A percentile compares a stretch with the other conserved stretches of the same genome.
Conservation (phyloP, 2,113 vertebrate species). For the Barbus barbus region DNA sequence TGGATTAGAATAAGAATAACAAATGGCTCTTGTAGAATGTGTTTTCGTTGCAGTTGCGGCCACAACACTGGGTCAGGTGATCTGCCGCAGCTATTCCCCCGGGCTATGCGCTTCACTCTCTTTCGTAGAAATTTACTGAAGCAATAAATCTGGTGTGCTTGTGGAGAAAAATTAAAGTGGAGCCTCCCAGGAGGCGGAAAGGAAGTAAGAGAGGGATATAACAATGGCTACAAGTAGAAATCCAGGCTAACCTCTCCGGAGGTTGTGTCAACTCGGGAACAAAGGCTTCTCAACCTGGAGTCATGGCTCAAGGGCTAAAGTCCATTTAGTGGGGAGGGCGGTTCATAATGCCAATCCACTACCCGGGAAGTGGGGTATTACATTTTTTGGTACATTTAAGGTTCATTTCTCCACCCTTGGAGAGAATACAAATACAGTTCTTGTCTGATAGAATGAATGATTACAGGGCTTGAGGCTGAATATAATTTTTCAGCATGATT, state of each 20-base stretch:
- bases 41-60: conserved; percentile 62
- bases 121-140: conserved; percentile 70
- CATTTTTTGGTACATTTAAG: neutral
- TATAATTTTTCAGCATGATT: neutral
- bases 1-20: conserved; percentile 61
- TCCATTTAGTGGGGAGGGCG: conserved; percentile 21
- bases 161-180: conserved; percentile 70
- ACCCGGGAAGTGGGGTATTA: conserved; percentile 2
- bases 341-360: conserved; percentile 12
- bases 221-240: conserved; percentile 42
- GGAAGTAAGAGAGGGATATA: conserved; percentile 16
- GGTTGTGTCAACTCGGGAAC: conserved; percentile 46
- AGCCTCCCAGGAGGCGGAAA: conserved; percentile 61
- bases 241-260: conserved; percentile 47
- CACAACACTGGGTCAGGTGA: conserved; percentile 59
- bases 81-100: conserved; percentile 53
- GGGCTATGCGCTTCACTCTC: conserved; percentile 49
- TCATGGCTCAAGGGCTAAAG: conserved; percentile 16
- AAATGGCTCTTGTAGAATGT: conserved; percentile 61
- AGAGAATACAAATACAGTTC: neutral
- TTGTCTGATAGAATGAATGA: neutral
- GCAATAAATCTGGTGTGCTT: conserved; percentile 70
- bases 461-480: neutral
- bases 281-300: conserved; percentile 30
- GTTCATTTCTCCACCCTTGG: neutral